A percentile compares a stretch with the other conserved stretches of the same genome.
These are phyloP conservation scores for Coenonympha glycerion DNA, from an alignment of 2,888 invertebrate genomes.

Conservation along the genomic window DNA sequence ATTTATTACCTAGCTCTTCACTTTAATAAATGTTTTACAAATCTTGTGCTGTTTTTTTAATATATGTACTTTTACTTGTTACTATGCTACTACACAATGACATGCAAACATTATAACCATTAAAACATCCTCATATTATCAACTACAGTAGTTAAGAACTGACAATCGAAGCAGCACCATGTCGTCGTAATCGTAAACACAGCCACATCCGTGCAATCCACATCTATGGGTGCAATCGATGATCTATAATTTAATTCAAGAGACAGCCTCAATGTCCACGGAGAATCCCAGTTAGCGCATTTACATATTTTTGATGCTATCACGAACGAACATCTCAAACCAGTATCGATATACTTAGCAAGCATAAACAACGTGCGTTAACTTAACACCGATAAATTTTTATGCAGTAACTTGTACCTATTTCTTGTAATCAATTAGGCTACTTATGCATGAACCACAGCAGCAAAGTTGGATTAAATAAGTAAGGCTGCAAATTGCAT, in stretches of 20 bases:
- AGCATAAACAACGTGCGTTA: conserved; percentile 20
- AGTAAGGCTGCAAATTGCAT: too few relatives aligned
- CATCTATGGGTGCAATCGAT: conserved; percentile 6
- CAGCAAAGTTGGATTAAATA: neutral
- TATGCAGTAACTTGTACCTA: conserved; percentile 26
- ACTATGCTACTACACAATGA: too few relatives aligned
- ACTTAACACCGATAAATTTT: conserved; percentile 25
- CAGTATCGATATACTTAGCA: conserved; percentile 29
- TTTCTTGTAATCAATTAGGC: conserved; percentile 7
- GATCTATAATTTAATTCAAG: conserved; percentile 19
- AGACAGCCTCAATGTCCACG: conserved; percentile 11
- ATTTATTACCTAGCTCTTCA: too few relatives aligned
- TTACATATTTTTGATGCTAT: conserved; percentile 37
- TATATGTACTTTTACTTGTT: too few relatives aligned
- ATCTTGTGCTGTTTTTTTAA: too few relatives aligned
- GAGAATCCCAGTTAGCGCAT: conserved; percentile 26
- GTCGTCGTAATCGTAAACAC: conserved; percentile 17
- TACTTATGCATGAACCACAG: neutral
- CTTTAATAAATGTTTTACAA: too few relatives aligned
- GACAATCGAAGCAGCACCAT: conserved; percentile 14
- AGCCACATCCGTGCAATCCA: conserved; percentile 1
- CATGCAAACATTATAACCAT: conserved; percentile 12
- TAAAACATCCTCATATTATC: neutral
- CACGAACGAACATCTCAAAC: conserved; percentile 30
- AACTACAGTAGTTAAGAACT: conserved; percentile 4